Conservation (phyloP, 2,113 vertebrate species). For the cat (Felis catus) region DNA sequence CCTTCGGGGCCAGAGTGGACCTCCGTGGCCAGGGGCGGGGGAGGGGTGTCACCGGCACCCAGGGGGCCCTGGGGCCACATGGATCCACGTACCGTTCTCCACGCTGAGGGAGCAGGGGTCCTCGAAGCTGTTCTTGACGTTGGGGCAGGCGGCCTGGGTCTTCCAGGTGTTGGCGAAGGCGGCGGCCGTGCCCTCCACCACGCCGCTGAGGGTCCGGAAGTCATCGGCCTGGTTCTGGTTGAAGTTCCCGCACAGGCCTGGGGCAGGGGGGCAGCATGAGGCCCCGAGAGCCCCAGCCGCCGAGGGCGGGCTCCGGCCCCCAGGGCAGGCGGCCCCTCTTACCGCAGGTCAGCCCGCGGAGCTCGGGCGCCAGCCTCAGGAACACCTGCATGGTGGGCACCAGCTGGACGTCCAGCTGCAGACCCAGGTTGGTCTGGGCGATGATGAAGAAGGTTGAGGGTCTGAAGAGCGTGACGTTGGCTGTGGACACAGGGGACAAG, state of each 20-base stretch:
- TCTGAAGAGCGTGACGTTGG: constrained; percentile 88
- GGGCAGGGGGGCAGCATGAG: neutral
- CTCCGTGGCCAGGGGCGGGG: neutral
- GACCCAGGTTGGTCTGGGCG: constrained; percentile 81
- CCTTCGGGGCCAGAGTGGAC: neutral
- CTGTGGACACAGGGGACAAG: constrained; percentile 77
- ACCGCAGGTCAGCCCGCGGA: constrained; percentile 91
- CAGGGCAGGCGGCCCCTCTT: neutral
- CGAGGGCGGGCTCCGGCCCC: fast-evolving
- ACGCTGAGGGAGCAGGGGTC: constrained; percentile 92
- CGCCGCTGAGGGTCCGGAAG: constrained; percentile 88
- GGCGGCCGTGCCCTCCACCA: constrained; percentile 91
- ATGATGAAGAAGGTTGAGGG: constrained; percentile 92
- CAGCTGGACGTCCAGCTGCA: constrained; percentile 90
- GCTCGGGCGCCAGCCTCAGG: constrained; percentile 78
- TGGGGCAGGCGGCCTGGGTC: constrained; percentile 86
- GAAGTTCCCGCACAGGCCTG: constrained; percentile 97
- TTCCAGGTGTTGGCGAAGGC: constrained; percentile 94
- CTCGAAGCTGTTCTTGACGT: constrained; percentile 85
- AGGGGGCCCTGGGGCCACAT: fast-evolving
- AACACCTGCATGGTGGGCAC: constrained; percentile 92
- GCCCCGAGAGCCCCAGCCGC: fast-evolving
- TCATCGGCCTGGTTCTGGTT: constrained; percentile 91
- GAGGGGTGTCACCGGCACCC: too few relatives aligned
- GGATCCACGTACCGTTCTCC: constrained; percentile 87